These are phyloP conservation scores for Drepana arcuata DNA, from an alignment of 1,140 invertebrate genomes.

Conservation along the genomic window DNA sequence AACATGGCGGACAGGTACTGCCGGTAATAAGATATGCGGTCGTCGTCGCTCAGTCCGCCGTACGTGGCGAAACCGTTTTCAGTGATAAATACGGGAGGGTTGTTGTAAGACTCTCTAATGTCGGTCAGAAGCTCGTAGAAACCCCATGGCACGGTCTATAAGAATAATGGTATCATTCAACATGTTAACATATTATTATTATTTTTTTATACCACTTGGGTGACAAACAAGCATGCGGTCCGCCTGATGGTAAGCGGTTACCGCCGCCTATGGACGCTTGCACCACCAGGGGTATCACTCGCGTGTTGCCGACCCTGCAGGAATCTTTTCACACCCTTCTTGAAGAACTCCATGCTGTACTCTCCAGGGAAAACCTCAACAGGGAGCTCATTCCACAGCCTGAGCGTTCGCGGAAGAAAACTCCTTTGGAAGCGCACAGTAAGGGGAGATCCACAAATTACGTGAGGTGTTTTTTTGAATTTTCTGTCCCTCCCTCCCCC, in stretches of 20 bases:
- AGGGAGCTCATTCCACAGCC: no score
- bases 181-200: neutral
- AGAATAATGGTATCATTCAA: neutral
- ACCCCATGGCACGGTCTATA: constrained; percentile 39
- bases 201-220: neutral
- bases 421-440: no score
- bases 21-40: constrained; percentile 57
- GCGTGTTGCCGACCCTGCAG: neutral
- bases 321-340: neutral
- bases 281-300: no score
- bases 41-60: constrained; percentile 63
- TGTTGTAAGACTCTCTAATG: constrained; percentile 74
- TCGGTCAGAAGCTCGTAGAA: constrained; percentile 65
- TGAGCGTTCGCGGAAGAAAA: no score
- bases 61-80: constrained; percentile 78
- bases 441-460: no score
- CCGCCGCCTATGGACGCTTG: no score
- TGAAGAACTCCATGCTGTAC: no score
- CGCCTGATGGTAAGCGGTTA: no score
- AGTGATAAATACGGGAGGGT: constrained; percentile 72
- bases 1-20: neutral
- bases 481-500: no score
- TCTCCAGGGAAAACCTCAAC: no score
- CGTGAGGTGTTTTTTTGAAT: no score
- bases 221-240: no score